phyloP scores from a whole-genome alignment of 2,888 invertebrate genomes.

The Yponomeuta sedellus region DNA sequence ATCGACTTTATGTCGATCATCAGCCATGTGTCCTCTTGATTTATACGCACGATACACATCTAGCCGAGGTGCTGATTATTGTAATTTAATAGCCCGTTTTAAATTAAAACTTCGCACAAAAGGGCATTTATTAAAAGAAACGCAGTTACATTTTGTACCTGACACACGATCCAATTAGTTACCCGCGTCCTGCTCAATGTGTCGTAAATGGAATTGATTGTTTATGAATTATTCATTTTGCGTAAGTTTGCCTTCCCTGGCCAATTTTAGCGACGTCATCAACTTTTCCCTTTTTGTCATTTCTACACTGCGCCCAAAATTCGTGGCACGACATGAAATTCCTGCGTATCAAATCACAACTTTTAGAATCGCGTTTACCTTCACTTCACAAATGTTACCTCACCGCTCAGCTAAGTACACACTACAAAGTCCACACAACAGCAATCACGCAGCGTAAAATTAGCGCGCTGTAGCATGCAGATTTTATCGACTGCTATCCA shows the following conservation, averaged over 20 bases:
- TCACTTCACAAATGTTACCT: not conserved
- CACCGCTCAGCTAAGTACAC: not conserved
- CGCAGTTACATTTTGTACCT: not conserved
- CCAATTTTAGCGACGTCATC: not conserved
- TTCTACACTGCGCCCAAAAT: too few species aligned
- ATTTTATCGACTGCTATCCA: constrained; percentile 11
- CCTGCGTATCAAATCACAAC: too few species aligned
- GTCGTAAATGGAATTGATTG: not conserved
- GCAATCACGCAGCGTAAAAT: not conserved
- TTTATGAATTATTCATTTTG: not conserved
- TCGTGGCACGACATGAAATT: too few species aligned
- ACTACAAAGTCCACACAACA: not conserved
- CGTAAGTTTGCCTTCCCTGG: not conserved
- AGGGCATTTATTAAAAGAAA: not conserved
- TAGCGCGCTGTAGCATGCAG: not conserved
- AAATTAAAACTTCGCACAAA: constrained; percentile 5
- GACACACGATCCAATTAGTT: constrained; percentile 3
- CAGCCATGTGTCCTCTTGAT: constrained; percentile 14
- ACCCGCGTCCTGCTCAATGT: not conserved
- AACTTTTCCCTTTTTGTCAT: not conserved
- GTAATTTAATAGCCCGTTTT: constrained; percentile 6
- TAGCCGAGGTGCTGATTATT: constrained; percentile 6
- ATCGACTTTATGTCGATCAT: constrained; percentile 14
- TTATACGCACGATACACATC: constrained; percentile 1
- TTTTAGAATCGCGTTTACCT: too few species aligned